Percentiles rank a stretch among this genome's conserved stretches.
phyloP scores from a whole-genome alignment of 2,888 invertebrate species.

The Lasiommata megera region DNA sequence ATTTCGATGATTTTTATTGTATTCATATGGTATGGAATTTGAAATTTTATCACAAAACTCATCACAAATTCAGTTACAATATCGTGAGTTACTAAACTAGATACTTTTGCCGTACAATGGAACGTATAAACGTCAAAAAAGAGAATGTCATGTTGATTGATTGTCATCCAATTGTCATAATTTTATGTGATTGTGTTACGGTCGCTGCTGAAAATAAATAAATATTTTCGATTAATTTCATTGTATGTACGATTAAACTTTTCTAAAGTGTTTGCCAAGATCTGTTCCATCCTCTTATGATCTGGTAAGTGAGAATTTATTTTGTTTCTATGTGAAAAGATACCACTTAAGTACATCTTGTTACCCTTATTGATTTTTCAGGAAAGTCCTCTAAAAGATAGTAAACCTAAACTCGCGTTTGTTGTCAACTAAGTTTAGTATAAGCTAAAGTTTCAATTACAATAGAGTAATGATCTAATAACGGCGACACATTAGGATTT shows the following conservation, averaged over 20 bases:
- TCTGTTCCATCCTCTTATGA: slow-evolving; percentile 47
- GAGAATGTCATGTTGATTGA: slow-evolving; percentile 15
- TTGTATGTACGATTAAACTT: background rate
- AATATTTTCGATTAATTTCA: slow-evolving; percentile 15
- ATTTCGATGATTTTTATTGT: too few species aligned
- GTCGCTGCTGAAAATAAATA: slow-evolving; percentile 23
- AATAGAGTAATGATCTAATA: background rate
- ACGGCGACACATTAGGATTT: background rate
- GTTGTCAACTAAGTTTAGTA: background rate
- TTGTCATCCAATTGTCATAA: slow-evolving; percentile 15
- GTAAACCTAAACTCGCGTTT: slow-evolving; percentile 12
- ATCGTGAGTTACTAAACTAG: too few species aligned
- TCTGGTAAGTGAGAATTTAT: slow-evolving; percentile 28
- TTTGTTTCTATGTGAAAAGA: slow-evolving; percentile 34
- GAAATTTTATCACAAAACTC: too few species aligned
- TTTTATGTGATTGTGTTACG: slow-evolving; percentile 14
- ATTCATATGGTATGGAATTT: too few species aligned
- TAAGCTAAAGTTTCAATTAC: background rate
- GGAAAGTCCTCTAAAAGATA: slow-evolving; percentile 34
- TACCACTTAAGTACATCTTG: slow-evolving; percentile 33
- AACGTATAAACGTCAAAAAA: slow-evolving; percentile 18
- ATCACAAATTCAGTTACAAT: too few species aligned
- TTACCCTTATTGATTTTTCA: slow-evolving; percentile 50
- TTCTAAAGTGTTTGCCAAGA: background rate
- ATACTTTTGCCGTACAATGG: slow-evolving; percentile 14